Evolutionary conservation across 2,113 vertebrate genomes (phyloP), one percentile per base, ranked within the genome.

Genomic region (Nesoenas mayeri): DNA sequence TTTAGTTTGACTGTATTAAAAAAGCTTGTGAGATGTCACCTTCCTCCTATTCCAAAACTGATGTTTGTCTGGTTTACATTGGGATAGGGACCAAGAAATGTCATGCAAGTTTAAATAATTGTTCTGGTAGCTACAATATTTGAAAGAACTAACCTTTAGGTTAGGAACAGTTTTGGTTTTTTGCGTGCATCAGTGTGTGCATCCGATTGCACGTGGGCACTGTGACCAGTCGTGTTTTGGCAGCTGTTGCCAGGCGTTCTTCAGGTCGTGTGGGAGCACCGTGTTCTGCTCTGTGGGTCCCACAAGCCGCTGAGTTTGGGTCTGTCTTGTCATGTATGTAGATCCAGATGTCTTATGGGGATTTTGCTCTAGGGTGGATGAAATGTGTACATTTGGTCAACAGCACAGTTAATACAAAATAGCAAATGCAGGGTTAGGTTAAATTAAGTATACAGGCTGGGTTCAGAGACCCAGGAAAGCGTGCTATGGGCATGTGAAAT

Each of bases 271-370:
- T 69, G 28, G 71, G 26, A 72, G 29, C 42, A 15, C 36, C 13
- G 34, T 9, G 11, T 58, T 4, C 74, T 53, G 58, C 34, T 4
- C 5, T 32, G 31, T 34, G 36, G 36, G 36, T 72, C 47, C 32
- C 80, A 53, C 25, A 31, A 12, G 42, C 9, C n/a, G 19, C 56
- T 79, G 8, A 28, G 36, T 62, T 67, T 10, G 32, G 1, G 29
- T 72, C 50, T 75, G 7, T 40, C 24, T 79, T 75, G 24, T 71
- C n/a, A 11, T 38, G 1, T 25, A 5, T 42, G n/a, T 71, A 62
- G 51, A 58, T 66, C 25, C 53, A 47, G 31, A 7, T 47, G n/a
- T 56, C n/a, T 36, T 79, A 19, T 0, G 0, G 29, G 16, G 54
- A 31, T 82, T 67, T 28, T 57, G 9, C 32, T 26, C 1, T 38